Base-by-base conservation (phyloP, 2,797 vertebrate genomes). In the Gambusia yucatana region DNA sequence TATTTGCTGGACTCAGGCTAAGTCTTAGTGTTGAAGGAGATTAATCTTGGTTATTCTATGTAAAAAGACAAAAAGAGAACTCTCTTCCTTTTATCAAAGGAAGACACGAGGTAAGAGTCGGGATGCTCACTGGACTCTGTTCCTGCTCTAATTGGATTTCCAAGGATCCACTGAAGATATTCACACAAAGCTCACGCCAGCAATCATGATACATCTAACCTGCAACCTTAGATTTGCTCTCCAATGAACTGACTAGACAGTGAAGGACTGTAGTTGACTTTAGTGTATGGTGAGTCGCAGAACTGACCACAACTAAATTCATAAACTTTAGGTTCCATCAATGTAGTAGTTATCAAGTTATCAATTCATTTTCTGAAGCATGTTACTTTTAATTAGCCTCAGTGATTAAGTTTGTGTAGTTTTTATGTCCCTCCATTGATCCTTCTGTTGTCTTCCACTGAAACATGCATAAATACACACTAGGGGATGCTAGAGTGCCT, bases 111-210 rank as follows among this genome's bases (percentile, higher is more conserved):
- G 65, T 55, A 80, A 82, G 77, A 81, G 83, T 59, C 14, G 13
- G 63, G 80, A 72, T 77, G 79, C 75, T 72, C 78, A 77, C 70
- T 41, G 1, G 59, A 79, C 74, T 85, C 69, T 84, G 41, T 67
- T 46, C 50, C 77, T 91, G 87, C 83, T 84, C 74, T 80, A 93
- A 95, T 93, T 92, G 91, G 93, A 93, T 94, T 91, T 70, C 72
- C 89, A 59, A 76, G 81, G 89, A 89, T 91, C 83, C 76, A 47
- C 83, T 75, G 6, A 87, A 89, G 88, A 89, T 92, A 89, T 87
- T 92, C 90, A 92, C 91, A 80, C 84, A 86, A 81, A 77, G 84
- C 81, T 75, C 81, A 83, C 78, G 79, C 36, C 46, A 69, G 77
- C 85, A 83, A 80, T 87, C 86, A 82, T 39, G n/a, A 1, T 82